Conservation (phyloP, 2,797 vertebrate genomes). For the Megalops cyprinoides region DNA sequence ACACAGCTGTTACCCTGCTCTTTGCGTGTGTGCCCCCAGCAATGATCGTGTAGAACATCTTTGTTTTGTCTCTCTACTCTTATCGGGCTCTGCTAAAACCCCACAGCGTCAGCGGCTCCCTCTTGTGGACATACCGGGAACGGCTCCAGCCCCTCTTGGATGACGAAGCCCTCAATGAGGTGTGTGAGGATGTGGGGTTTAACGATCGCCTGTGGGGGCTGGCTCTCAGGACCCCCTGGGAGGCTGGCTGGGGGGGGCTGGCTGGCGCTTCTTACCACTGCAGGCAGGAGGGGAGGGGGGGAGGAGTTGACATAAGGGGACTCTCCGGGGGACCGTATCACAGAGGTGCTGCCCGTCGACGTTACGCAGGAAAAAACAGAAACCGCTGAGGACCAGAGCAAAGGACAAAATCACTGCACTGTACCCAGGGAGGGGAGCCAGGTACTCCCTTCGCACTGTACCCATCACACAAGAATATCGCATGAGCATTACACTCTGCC, state of each 20-base stretch:
- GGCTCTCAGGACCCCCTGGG: conserved; percentile 73
- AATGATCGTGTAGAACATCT: conserved; percentile 63
- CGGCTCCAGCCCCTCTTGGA: conserved; percentile 89
- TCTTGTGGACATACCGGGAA: conserved; percentile 81
- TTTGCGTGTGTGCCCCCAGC: conserved; percentile 24
- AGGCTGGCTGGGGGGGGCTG: conserved; percentile 73
- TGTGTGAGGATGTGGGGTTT: conserved; percentile 89
- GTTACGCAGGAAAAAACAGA: conserved; percentile 41
- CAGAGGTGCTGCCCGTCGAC: conserved; percentile 43
- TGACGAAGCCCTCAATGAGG: conserved; percentile 91
- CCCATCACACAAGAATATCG: too few relatives aligned
- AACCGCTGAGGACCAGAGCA: conserved; percentile 38
- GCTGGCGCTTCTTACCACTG: conserved; percentile 76
- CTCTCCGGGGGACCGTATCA: conserved; percentile 64
- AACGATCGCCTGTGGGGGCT: conserved; percentile 80
- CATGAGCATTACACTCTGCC: neutral
- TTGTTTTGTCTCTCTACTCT: too few relatives aligned
- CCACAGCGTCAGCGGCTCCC: conserved; percentile 59
- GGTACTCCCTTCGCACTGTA: too few relatives aligned
- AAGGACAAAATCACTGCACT: conserved; percentile 18
- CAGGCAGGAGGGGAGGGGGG: conserved; percentile 64
- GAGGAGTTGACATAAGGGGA: conserved; percentile 71
- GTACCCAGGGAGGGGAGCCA: neutral
- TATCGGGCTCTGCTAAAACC: conserved; percentile 66
- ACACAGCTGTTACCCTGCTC: neutral